phyloP scores from a whole-genome alignment of 2,888 invertebrate species.

The Tetrapedia diversipes region DNA sequence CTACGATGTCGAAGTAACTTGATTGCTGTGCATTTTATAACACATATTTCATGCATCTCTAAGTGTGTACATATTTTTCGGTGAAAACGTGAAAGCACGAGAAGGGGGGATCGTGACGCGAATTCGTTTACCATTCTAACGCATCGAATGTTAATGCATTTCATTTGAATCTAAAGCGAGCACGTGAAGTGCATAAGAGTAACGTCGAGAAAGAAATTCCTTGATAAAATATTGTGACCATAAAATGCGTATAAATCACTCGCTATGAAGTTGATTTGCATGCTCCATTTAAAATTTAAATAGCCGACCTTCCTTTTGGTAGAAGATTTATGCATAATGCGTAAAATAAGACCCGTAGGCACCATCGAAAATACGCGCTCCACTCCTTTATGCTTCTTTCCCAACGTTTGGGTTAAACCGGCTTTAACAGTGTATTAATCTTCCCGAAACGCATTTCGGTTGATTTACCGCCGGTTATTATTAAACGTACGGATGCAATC shows the following conservation, averaged over 20 bases:
- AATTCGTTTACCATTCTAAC: background rate
- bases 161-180: background rate
- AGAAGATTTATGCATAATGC: slow-evolving; percentile 3
- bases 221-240: background rate
- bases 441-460: background rate
- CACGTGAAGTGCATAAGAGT: background rate
- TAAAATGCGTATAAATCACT: slow-evolving; percentile 11
- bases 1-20: background rate
- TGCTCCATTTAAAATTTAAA: slow-evolving; percentile 27
- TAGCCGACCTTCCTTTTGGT: background rate
- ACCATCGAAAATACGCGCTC: background rate
- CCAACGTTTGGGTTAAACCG: background rate
- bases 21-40: background rate
- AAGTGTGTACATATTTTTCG: background rate
- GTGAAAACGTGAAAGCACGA: background rate
- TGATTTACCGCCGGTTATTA: too few relatives aligned
- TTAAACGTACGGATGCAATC: background rate
- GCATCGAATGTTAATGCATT: background rate
- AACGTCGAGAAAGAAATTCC: background rate
- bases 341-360: background rate
- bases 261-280: slow-evolving; percentile 7
- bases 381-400: background rate
- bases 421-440: background rate
- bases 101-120: background rate
- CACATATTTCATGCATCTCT: background rate